Percentiles rank a stretch among this genome's conserved stretches.
These are phyloP conservation scores for Chitala chitala DNA, from an alignment of 2,113 vertebrate species.

Conservation along the genomic window DNA sequence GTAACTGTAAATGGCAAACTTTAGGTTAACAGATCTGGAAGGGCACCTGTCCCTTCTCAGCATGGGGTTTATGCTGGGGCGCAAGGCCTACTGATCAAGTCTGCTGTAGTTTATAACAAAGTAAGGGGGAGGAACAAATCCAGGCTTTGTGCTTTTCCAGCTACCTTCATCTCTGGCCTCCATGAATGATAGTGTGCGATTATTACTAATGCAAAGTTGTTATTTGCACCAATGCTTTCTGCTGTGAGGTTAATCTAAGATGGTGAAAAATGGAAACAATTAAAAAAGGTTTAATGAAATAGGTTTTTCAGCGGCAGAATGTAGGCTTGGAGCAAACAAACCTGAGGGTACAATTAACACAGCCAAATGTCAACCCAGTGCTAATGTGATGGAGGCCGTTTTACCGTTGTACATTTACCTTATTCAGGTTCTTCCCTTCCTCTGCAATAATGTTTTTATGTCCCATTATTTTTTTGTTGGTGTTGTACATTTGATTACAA, in stretches of 20 bases:
- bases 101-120: too few relatives aligned
- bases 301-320: not conserved
- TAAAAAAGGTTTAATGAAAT: constrained; percentile 13
- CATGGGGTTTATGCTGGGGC: not conserved
- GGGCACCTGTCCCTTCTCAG: not conserved
- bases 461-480: too few relatives aligned
- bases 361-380: not conserved
- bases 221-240: not conserved
- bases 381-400: too few relatives aligned
- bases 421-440: too few relatives aligned
- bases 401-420: too few relatives aligned
- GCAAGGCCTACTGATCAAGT: too few relatives aligned
- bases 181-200: not conserved
- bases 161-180: not conserved
- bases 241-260: not conserved
- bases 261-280: constrained; percentile 20
- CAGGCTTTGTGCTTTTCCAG: not conserved
- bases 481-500: too few relatives aligned
- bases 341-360: not conserved
- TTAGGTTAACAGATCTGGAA: not conserved
- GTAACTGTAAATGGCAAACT: not conserved
- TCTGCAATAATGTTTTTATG: too few relatives aligned
- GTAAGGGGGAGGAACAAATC: not conserved
- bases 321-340: constrained; percentile 4
- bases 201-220: too few relatives aligned